Evolutionary conservation across 2,888 invertebrate species (phyloP), one percentile per base, ranked within the genome.

Genomic region (Idaea aversata): DNA sequence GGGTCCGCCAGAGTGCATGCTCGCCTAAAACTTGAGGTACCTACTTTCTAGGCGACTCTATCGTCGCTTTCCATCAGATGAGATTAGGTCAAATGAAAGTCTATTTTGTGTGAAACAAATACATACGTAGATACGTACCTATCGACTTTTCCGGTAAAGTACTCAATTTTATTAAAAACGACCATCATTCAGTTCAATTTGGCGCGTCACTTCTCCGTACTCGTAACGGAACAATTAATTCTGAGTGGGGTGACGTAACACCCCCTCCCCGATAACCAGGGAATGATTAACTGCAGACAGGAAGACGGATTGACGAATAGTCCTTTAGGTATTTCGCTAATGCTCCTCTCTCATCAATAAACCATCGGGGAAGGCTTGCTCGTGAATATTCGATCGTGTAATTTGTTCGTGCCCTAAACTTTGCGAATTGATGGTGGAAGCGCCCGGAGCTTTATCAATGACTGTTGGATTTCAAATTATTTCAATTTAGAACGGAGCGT

Each of bases 261-360:
- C 77, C 59, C 67, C 69, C 63, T 57, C 73, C 79, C 81, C 82
- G 84, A 85, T 88, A 88, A 88, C 87, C 85, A 84, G 82, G 83
- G 87, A 86, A 91, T 92, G 92, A 92, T 92, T 93, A 91, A 91
- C 88, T 87, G 86, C 84, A 90, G 90, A 87, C 91, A 87, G 91
- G 88, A 90, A 93, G 92, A 90, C 88, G 87, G 90, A 91, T 90
- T 91, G 91, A 92, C 92, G 91, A 92, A 92, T 92, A 92, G 91
- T 89, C 90, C 86, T 87, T 92, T 88, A 86, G 91, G 92, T 88
- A 92, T 92, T 78, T 90, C 85, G 90, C 91, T 91, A 91, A 92
- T 91, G 91, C 82, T 77, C 78, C 82, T 76, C 79, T 82, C 88
- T 89, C 91, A 90, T 90, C 89, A 91, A 91, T 91, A 88, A 88